Evolutionary conservation across 2,113 vertebrate species (phyloP).

Genomic region (Grallaria varia): DNA sequence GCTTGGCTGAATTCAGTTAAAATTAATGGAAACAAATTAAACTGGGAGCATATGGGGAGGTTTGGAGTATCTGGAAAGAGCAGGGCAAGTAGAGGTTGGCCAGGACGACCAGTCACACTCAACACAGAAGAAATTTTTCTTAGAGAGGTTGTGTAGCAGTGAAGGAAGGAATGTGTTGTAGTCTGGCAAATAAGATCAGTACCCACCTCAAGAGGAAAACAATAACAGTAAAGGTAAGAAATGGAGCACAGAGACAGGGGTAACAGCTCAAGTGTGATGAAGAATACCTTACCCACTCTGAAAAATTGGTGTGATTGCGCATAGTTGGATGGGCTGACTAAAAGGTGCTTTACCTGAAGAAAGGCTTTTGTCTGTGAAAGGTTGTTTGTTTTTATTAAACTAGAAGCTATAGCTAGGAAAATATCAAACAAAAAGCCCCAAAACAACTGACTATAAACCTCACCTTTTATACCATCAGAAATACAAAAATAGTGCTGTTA

Average conservation of each 20-base stretch:
- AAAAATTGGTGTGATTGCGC: background rate
- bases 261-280: background rate
- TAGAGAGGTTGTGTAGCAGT: background rate
- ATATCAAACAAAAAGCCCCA: background rate
- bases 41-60: rapidly evolving
- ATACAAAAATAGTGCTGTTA: background rate
- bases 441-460: background rate
- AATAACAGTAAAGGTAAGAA: background rate
- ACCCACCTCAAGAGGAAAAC: background rate
- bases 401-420: background rate
- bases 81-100: background rate
- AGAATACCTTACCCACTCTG: background rate
- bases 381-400: background rate
- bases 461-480: background rate
- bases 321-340: background rate
- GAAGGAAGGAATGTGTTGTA: background rate
- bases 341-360: background rate
- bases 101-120: background rate
- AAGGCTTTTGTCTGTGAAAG: background rate
- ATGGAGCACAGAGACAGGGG: background rate
- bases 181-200: background rate
- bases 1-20: background rate
- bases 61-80: background rate
- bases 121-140: background rate
- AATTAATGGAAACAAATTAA: background rate